A percentile compares a stretch with the other conserved stretches of the same genome.
Evolutionary conservation across 2,888 invertebrate genomes (phyloP).

Genomic region (Ellobium chinense): DNA sequence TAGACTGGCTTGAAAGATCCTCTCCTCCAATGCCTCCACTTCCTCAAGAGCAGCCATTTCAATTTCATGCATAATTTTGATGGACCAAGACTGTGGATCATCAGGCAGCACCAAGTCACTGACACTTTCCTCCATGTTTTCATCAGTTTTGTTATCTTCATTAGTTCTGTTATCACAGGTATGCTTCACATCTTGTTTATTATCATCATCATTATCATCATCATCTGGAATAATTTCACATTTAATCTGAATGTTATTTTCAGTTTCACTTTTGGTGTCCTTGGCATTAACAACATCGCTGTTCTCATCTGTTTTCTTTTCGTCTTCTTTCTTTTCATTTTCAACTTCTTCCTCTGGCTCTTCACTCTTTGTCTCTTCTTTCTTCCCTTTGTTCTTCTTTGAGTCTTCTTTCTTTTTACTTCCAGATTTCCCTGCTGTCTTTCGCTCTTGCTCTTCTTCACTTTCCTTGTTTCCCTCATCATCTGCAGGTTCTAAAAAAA

Average conservation of each 20-base stretch:
- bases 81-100: slow-evolving; percentile 81
- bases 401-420: slow-evolving; percentile 20
- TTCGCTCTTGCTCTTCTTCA: slow-evolving; percentile 10
- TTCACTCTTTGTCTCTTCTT: slow-evolving; percentile 4
- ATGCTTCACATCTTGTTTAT: slow-evolving; percentile 39
- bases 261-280: neutral
- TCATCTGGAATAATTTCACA: slow-evolving; percentile 12
- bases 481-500: slow-evolving; percentile 20
- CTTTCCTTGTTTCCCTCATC: neutral
- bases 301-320: neutral
- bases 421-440: neutral
- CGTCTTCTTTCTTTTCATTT: slow-evolving; percentile 43
- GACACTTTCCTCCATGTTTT: slow-evolving; percentile 36
- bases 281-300: neutral
- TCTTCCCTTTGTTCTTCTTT: slow-evolving; percentile 18
- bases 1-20: slow-evolving; percentile 76
- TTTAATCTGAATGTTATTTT: slow-evolving; percentile 18
- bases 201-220: slow-evolving; percentile 19
- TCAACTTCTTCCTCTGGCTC: slow-evolving; percentile 6
- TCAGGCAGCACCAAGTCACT: slow-evolving; percentile 68
- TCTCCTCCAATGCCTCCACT: slow-evolving; percentile 75
- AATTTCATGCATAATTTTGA: slow-evolving; percentile 87
- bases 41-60: slow-evolving; percentile 87
- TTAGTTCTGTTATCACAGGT: slow-evolving; percentile 27
- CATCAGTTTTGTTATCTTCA: slow-evolving; percentile 4